A percentile compares a stretch with the other conserved stretches of the same genome.
phyloP scores from a whole-genome alignment of 2,113 vertebrate genomes.

The Mola mola region DNA sequence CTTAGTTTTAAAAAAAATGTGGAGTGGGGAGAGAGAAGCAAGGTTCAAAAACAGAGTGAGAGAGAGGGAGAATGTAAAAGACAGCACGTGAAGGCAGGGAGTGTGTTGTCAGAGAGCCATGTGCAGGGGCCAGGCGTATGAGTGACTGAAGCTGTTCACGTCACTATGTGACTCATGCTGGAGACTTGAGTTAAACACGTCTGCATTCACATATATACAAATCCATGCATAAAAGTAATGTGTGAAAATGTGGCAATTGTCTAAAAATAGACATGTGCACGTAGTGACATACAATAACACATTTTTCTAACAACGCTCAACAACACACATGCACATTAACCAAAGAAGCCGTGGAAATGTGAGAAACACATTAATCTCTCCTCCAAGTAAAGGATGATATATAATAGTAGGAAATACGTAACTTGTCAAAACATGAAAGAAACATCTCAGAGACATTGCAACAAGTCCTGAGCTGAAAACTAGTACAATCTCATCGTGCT shows the following conservation, averaged over 20 bases:
- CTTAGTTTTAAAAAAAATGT: neutral
- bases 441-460: neutral
- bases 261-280: constrained; percentile 46
- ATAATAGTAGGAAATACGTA: constrained; percentile 13
- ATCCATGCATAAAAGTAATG: constrained; percentile 26
- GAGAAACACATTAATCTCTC: constrained; percentile 26
- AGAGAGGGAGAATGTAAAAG: constrained; percentile 30
- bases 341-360: neutral
- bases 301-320: neutral
- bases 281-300: neutral
- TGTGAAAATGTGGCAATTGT: neutral
- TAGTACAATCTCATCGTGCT: neutral
- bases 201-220: constrained; percentile 41
- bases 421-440: neutral
- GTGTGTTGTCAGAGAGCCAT: constrained; percentile 74
- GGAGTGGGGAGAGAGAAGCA: neutral
- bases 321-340: neutral
- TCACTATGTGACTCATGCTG: constrained; percentile 69
- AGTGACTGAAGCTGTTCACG: constrained; percentile 47
- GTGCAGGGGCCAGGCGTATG: constrained; percentile 67
- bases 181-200: constrained; percentile 27
- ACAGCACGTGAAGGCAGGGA: constrained; percentile 71
- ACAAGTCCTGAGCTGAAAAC: neutral
- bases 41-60: neutral
- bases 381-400: neutral